Conservation (phyloP, 2,888 invertebrate species). For the Drymonia ruficornis region DNA sequence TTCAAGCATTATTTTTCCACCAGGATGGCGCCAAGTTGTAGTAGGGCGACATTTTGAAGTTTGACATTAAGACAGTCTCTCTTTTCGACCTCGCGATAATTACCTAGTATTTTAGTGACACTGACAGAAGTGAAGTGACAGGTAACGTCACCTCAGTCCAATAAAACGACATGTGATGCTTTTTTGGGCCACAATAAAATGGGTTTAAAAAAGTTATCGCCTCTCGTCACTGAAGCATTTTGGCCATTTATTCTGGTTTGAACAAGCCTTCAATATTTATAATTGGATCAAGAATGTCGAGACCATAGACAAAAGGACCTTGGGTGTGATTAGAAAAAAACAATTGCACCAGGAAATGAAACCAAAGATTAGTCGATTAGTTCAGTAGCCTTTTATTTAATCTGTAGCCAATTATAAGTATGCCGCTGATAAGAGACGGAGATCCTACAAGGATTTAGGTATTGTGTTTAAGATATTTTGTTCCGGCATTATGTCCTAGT, state of each 20-base stretch:
- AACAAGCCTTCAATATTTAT: conserved; percentile 8
- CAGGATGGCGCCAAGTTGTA: too few species aligned
- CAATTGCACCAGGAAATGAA: conserved; percentile 47
- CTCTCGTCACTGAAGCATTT: too few species aligned
- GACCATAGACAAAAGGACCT: conserved; percentile 28
- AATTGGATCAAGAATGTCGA: conserved; percentile 30
- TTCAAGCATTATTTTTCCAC: too few species aligned
- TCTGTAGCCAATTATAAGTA: conserved; percentile 36
- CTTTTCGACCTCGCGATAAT: too few species aligned
- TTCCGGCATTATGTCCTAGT: conserved; percentile 39
- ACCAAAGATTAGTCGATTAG: conserved; percentile 43
- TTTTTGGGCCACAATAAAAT: too few species aligned
- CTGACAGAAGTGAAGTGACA: too few species aligned
- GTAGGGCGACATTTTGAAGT: too few species aligned
- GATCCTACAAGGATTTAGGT: conserved; percentile 26
- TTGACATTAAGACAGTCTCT: too few species aligned
- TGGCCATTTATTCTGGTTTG: background rate
- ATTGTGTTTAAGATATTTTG: conserved; percentile 27
- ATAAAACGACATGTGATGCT: too few species aligned
- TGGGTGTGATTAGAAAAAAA: conserved; percentile 43
- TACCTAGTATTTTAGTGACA: too few species aligned
- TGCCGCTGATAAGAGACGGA: conserved; percentile 35
- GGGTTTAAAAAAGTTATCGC: too few species aligned
- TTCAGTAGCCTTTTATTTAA: conserved; percentile 42
- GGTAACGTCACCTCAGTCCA: too few species aligned